A percentile compares a stretch with the other conserved stretches of the same genome.
These are phyloP conservation scores for Nesoenas mayeri DNA, from an alignment of 2,113 vertebrate genomes.

Conservation along the genomic window DNA sequence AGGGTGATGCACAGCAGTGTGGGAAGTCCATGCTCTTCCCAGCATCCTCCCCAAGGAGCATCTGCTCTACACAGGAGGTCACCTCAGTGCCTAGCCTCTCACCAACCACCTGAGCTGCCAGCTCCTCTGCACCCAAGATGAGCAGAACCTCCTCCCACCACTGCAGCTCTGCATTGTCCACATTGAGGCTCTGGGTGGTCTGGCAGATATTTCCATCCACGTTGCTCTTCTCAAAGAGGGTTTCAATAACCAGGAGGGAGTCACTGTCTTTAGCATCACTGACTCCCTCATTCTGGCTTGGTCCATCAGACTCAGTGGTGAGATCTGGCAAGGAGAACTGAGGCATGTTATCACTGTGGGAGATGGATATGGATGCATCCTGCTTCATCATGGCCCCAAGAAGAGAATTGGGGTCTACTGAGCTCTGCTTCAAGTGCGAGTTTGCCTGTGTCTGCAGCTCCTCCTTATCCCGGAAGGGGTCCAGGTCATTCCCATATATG, in stretches of 20 bases:
- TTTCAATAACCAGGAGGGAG: slow-evolving; percentile 46
- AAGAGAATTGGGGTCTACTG: slow-evolving; percentile 59
- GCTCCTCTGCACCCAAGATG: slow-evolving; percentile 10
- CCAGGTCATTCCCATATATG: slow-evolving; percentile 62
- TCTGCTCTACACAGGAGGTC: slow-evolving; percentile 65
- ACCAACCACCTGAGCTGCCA: background rate
- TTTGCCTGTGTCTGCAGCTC: background rate
- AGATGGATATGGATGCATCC: slow-evolving; percentile 64
- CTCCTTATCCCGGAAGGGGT: background rate
- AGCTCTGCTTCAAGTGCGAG: background rate
- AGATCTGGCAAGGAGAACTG: slow-evolving; percentile 70
- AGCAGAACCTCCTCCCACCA: slow-evolving; percentile 73
- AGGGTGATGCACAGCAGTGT: background rate
- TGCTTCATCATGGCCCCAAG: slow-evolving; percentile 78
- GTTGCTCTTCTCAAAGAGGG: slow-evolving; percentile 55
- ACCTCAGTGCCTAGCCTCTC: slow-evolving; percentile 45
- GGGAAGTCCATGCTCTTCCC: background rate
- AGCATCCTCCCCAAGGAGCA: background rate
- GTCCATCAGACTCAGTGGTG: slow-evolving; percentile 24
- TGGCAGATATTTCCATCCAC: background rate
- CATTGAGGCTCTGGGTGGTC: slow-evolving; percentile 14
- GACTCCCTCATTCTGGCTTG: background rate
- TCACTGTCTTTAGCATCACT: slow-evolving; percentile 30
- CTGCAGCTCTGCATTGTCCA: slow-evolving; percentile 14
- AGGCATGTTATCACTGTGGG: background rate